A percentile compares a stretch with the other conserved stretches of the same genome.
These are phyloP conservation scores for Diploptera punctata DNA, from an alignment of 2,888 invertebrate species.

Conservation along the genomic window DNA sequence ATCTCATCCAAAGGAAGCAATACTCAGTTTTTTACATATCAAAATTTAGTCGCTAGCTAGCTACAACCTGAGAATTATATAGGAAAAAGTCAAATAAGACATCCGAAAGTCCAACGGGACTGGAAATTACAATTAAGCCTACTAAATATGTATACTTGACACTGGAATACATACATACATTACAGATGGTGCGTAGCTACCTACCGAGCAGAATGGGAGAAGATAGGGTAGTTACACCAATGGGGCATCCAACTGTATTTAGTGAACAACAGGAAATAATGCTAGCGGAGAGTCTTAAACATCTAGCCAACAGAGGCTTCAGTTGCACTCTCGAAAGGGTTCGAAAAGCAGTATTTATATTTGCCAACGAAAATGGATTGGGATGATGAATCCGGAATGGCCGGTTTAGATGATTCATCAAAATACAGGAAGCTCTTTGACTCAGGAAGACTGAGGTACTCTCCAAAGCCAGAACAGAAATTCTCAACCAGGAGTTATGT, in stretches of 20 bases:
- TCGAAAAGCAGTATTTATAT: background rate
- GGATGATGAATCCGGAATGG: background rate
- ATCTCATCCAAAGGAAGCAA: too few species aligned
- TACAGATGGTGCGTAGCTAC: background rate
- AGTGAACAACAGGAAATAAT: background rate
- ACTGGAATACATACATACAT: too few species aligned
- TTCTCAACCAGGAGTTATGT: constrained; percentile 33
- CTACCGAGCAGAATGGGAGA: background rate
- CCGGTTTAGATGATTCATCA: constrained; percentile 9
- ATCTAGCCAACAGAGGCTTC: background rate
- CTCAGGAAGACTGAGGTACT: constrained; percentile 11
- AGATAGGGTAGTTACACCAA: background rate
- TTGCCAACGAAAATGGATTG: background rate
- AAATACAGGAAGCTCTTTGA: background rate
- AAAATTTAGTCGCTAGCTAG: too few species aligned
- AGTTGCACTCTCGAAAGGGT: background rate
- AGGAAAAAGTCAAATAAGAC: too few species aligned
- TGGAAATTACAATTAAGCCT: too few species aligned
- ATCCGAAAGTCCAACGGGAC: too few species aligned
- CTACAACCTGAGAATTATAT: too few species aligned
- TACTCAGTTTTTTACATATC: too few species aligned
- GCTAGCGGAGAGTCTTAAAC: background rate
- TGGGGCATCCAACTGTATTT: background rate
- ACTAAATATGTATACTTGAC: too few species aligned
- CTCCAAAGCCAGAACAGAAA: constrained; percentile 29